Percentiles rank a stretch among this genome's conserved stretches.
Conservation (phyloP, 2,113 vertebrate genomes). For the Sitta europaea region DNA sequence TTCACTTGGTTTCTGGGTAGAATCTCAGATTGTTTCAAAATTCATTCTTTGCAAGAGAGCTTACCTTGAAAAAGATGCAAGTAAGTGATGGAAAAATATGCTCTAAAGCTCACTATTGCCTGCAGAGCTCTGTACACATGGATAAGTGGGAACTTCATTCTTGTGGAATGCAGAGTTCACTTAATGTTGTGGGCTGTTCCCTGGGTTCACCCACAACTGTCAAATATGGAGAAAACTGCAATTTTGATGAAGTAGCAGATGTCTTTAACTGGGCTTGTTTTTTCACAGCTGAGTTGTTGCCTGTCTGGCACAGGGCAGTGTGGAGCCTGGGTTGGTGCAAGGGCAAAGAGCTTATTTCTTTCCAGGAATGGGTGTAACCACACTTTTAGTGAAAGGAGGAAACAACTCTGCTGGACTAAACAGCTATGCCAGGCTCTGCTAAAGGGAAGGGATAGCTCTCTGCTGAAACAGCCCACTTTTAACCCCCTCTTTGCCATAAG, state of each 20-base stretch:
- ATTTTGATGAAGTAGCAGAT: not conserved
- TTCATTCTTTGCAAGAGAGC: not conserved
- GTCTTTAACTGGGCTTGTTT: not conserved
- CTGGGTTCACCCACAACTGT: not conserved
- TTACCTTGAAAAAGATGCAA: not conserved
- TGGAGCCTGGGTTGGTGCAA: not conserved
- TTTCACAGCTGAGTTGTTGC: rapidly evolving
- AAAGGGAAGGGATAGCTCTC: not conserved
- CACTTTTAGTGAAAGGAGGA: not conserved
- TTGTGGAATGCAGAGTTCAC: not conserved
- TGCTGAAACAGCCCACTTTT: not conserved
- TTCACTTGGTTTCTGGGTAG: not conserved
- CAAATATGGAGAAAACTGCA: not conserved
- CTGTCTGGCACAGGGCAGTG: not conserved
- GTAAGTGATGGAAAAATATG: not conserved
- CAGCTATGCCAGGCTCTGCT: not conserved
- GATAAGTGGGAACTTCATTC: not conserved
- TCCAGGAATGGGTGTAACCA: not conserved
- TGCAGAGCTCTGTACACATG: not conserved
- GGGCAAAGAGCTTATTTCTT: not conserved
- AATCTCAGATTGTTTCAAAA: not conserved
- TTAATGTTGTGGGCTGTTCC: not conserved
- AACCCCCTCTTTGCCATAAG: not conserved
- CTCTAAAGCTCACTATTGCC: not conserved
- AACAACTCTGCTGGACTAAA: not conserved